phyloP scores from a whole-genome alignment of 1,140 invertebrate species.

The Odontomachus brunneus region DNA sequence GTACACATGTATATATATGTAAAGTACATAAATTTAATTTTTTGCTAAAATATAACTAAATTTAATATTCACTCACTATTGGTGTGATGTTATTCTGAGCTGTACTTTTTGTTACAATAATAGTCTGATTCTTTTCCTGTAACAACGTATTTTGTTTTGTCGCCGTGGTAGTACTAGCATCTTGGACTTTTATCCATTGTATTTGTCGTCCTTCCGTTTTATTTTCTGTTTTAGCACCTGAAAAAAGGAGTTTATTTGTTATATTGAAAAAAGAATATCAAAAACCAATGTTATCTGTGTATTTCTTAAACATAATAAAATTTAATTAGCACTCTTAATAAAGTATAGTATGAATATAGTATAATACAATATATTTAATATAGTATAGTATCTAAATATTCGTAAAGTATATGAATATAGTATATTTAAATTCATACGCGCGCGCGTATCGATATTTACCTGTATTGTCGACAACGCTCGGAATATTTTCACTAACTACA shows the following conservation, averaged over 20 bases:
- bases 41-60: slow-evolving; percentile 19
- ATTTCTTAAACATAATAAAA: background rate
- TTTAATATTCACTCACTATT: slow-evolving; percentile 53
- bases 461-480: slow-evolving; percentile 77
- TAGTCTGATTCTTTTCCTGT: slow-evolving; percentile 65
- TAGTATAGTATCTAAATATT: no score
- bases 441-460: slow-evolving; percentile 62
- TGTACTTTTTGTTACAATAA: slow-evolving; percentile 64
- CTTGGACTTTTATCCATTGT: slow-evolving; percentile 78
- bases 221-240: slow-evolving; percentile 63
- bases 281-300: slow-evolving; percentile 9
- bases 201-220: slow-evolving; percentile 76
- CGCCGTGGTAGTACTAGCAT: slow-evolving; percentile 71
- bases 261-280: slow-evolving; percentile 9
- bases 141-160: slow-evolving; percentile 73
- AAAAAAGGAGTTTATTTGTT: slow-evolving; percentile 7
- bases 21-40: background rate
- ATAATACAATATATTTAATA: no score
- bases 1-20: background rate
- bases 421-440: no score
- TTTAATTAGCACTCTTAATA: no score
- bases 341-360: no score
- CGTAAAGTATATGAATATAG: no score
- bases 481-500: slow-evolving; percentile 74
- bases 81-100: slow-evolving; percentile 60